Conservation (phyloP, 2,113 vertebrate species). For the Paralichthys olivaceus region DNA sequence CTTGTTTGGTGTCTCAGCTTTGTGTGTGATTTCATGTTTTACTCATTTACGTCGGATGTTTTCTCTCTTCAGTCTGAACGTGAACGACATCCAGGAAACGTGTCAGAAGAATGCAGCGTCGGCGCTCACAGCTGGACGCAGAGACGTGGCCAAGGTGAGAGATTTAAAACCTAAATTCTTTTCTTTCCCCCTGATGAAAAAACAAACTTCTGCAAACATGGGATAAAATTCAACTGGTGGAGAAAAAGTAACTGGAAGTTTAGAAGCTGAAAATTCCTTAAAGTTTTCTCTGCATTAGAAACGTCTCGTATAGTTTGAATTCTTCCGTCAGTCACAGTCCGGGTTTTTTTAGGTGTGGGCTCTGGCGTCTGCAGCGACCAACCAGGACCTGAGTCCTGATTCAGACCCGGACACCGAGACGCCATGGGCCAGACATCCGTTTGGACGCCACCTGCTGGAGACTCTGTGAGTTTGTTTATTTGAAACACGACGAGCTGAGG, state of each 20-base stretch:
- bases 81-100: conserved; percentile 94
- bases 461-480: conserved; percentile 87
- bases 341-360: conserved; percentile 92
- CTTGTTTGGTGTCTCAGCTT: neutral
- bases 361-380: conserved; percentile 92
- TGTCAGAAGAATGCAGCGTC: conserved; percentile 95
- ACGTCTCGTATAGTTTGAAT: neutral
- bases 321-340: neutral
- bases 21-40: neutral
- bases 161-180: neutral
- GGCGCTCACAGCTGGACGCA: conserved; percentile 88
- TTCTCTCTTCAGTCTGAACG: conserved; percentile 82
- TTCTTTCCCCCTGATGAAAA: neutral
- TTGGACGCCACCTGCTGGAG: conserved; percentile 94
- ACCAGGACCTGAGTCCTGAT: conserved; percentile 91
- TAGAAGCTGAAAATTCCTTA: too few species aligned
- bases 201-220: neutral
- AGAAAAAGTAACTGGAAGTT: too few species aligned
- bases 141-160: conserved; percentile 93
- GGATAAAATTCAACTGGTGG: too few species aligned
- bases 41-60: neutral
- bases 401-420: conserved; percentile 94
- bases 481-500: neutral
- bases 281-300: too few species aligned
- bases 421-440: conserved; percentile 97